These are phyloP conservation scores for Epinephelus cyanopodus DNA, from an alignment of 2,113 vertebrate genomes.

Conservation along the genomic window DNA sequence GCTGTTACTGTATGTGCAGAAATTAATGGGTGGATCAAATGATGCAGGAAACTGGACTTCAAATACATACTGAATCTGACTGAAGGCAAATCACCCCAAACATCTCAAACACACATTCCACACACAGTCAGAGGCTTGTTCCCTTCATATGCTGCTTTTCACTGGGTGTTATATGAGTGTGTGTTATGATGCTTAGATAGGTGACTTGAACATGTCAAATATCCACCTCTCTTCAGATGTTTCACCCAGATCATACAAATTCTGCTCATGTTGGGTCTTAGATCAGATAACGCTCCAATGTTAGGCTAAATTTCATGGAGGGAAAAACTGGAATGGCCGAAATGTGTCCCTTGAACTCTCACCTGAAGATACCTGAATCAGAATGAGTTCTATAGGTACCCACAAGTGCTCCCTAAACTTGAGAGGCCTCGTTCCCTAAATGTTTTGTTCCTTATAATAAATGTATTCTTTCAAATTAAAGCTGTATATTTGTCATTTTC, in stretches of 20 bases:
- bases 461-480: no score
- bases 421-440: no score
- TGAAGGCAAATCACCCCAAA: slow-evolving; percentile 12
- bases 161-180: neutral
- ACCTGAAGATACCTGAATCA: no score
- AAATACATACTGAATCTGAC: slow-evolving; percentile 15
- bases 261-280: no score
- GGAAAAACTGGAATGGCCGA: no score
- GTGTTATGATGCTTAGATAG: neutral
- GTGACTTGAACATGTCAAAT: neutral
- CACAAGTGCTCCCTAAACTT: no score
- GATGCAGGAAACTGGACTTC: slow-evolving; percentile 23
- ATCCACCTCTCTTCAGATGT: neutral
- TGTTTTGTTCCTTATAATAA: no score
- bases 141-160: neutral
- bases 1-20: slow-evolving; percentile 12
- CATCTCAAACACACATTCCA: slow-evolving; percentile 38
- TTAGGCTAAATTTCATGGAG: no score
- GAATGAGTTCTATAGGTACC: no score
- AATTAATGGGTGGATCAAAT: slow-evolving; percentile 55
- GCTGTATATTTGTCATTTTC: no score
- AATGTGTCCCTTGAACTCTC: no score
- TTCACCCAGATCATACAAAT: neutral
- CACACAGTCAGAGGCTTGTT: neutral
- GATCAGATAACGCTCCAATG: no score